These are phyloP conservation scores for Pachyramphus minor DNA, from an alignment of 2,113 vertebrate species.

Conservation along the genomic window DNA sequence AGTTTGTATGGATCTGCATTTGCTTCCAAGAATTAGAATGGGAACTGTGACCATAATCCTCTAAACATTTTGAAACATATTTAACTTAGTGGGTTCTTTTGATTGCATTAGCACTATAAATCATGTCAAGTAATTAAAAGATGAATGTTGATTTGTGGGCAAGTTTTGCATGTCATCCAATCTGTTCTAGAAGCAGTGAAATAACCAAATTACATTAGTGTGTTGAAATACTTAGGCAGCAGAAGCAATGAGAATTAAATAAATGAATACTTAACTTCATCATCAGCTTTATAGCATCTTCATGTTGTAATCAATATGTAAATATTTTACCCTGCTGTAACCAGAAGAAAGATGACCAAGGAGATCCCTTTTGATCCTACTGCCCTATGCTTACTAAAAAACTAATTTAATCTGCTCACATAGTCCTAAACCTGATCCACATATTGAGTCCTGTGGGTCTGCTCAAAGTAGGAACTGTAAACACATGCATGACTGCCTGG, in stretches of 20 bases:
- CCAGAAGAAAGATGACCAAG: neutral
- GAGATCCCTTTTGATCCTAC: neutral
- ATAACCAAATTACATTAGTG: neutral
- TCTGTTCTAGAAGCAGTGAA: neutral
- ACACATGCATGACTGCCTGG: neutral
- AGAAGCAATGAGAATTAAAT: constrained; percentile 1
- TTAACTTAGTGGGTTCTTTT: neutral
- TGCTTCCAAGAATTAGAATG: neutral
- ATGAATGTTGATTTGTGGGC: neutral
- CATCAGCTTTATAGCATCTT: neutral
- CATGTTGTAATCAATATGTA: neutral
- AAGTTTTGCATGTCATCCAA: neutral
- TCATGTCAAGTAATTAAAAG: neutral
- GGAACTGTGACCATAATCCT: neutral
- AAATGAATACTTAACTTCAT: neutral
- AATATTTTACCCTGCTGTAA: neutral
- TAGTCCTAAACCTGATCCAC: neutral
- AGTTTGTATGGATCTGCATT: neutral
- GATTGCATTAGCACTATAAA: neutral
- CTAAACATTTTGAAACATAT: neutral
- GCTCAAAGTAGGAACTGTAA: neutral
- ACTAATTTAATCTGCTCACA: neutral
- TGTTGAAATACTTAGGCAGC: neutral
- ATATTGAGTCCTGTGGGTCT: neutral
- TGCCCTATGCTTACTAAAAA: neutral